These are phyloP conservation scores for Thymelicus lineola DNA, from an alignment of 2,888 invertebrate genomes.

Conservation along the genomic window DNA sequence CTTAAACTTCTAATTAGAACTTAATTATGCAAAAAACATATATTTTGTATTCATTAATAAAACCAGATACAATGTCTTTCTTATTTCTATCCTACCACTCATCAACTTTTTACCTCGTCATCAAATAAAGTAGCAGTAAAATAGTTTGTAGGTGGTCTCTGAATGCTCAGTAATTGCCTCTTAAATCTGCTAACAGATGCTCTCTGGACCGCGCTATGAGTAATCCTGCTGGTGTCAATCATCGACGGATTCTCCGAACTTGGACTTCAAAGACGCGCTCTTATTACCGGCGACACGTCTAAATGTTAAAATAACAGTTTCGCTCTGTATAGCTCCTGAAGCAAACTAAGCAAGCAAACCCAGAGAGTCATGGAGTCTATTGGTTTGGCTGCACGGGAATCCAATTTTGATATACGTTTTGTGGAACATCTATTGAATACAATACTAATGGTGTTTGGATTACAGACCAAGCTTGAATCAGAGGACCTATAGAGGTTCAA, in stretches of 20 bases:
- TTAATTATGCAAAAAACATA: no score
- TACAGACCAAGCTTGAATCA: no score
- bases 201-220: conserved; percentile 36
- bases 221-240: conserved; percentile 48
- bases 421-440: no score
- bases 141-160: conserved; percentile 21
- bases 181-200: conserved; percentile 45
- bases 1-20: no score
- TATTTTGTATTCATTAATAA: no score
- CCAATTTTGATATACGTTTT: not conserved
- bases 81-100: not conserved
- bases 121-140: not conserved
- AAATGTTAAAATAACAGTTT: conserved; percentile 19
- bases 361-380: not conserved
- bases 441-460: no score
- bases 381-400: not conserved
- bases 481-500: no score
- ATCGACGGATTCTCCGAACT: conserved; percentile 44
- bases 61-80: no score
- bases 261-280: conserved; percentile 48
- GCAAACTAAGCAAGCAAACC: not conserved
- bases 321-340: not conserved
- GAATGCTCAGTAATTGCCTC: conserved; percentile 39
- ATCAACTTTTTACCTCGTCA: conserved; percentile 3
- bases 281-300: conserved; percentile 14